These are phyloP conservation scores for Eilema sororculum DNA, from an alignment of 2,888 invertebrate species.

Conservation along the genomic window DNA sequence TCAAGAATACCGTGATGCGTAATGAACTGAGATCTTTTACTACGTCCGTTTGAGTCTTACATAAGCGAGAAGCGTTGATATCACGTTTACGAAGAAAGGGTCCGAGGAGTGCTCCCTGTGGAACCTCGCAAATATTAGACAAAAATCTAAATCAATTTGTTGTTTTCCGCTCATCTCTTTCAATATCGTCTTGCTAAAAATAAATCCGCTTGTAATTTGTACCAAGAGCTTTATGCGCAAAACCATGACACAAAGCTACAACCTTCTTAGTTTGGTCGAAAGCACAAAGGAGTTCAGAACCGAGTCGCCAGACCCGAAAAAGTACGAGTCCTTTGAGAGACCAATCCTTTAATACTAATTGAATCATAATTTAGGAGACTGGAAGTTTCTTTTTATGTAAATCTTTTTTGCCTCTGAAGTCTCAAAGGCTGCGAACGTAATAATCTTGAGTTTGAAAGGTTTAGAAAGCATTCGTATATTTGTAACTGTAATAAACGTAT, in stretches of 20 bases:
- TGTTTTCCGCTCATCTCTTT: conserved; percentile 44
- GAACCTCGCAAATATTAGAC: conserved; percentile 21
- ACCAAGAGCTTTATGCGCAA: conserved; percentile 71
- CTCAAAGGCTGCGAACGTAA: conserved; percentile 77
- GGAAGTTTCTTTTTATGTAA: conserved; percentile 86
- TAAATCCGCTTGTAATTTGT: conserved; percentile 72
- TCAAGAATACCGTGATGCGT: conserved; percentile 64
- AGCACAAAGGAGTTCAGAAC: conserved; percentile 80
- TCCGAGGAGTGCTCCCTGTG: conserved; percentile 24
- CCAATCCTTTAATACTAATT: conserved; percentile 87
- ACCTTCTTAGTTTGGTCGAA: conserved; percentile 81
- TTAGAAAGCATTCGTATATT: conserved; percentile 68
- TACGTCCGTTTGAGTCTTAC: conserved; percentile 50
- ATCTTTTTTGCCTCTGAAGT: conserved; percentile 77
- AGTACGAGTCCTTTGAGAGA: conserved; percentile 80
- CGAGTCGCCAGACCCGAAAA: conserved; percentile 80
- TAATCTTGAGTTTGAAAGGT: conserved; percentile 76
- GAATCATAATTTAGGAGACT: conserved; percentile 85
- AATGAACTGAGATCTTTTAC: conserved; percentile 67
- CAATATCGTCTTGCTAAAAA: conserved; percentile 45
- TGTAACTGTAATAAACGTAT: conserved; percentile 62
- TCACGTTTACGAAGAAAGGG: not conserved
- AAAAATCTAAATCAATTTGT: conserved; percentile 48
- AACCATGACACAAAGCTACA: conserved; percentile 75
- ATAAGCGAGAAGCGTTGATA: conserved; percentile 32